A percentile compares a stretch with the other conserved stretches of the same genome.
phyloP scores from a whole-genome alignment of 2,113 vertebrate species.

The Chloroceryle aenea region DNA sequence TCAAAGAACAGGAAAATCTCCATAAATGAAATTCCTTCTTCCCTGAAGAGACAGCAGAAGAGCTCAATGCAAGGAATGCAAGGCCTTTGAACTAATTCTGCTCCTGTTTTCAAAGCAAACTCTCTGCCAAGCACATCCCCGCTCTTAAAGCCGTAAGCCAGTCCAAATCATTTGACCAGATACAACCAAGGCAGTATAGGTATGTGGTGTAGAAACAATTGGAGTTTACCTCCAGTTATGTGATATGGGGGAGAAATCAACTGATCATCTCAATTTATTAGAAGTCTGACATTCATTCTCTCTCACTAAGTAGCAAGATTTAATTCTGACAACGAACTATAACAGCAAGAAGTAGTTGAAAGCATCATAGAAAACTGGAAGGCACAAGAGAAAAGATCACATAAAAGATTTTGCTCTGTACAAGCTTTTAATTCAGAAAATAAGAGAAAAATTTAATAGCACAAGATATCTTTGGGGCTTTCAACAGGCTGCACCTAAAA shows the following conservation, averaged over 20 bases:
- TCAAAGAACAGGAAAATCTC: not conserved
- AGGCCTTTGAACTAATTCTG: not conserved
- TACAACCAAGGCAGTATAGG: not conserved
- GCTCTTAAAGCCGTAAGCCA: not conserved
- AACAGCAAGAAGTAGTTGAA: not conserved
- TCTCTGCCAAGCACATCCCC: not conserved
- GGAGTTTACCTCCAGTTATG: not conserved
- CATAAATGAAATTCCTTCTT: not conserved
- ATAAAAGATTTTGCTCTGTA: not conserved
- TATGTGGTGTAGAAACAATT: rapidly evolving
- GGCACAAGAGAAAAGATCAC: not conserved
- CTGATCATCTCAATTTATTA: not conserved
- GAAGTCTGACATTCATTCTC: not conserved
- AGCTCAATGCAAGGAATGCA: not conserved
- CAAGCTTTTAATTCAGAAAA: not conserved
- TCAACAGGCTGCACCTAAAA: not conserved
- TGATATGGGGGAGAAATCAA: not conserved
- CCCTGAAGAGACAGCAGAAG: not conserved
- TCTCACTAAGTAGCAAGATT: not conserved
- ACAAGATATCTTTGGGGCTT: not conserved
- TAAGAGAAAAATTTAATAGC: not conserved
- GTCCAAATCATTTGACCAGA: not conserved
- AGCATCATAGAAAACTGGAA: not conserved
- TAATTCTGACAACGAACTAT: not conserved
- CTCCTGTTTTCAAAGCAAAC: not conserved